Base-by-base conservation (phyloP, 2,888 invertebrate species). In the Callinectes sapidus region DNA sequence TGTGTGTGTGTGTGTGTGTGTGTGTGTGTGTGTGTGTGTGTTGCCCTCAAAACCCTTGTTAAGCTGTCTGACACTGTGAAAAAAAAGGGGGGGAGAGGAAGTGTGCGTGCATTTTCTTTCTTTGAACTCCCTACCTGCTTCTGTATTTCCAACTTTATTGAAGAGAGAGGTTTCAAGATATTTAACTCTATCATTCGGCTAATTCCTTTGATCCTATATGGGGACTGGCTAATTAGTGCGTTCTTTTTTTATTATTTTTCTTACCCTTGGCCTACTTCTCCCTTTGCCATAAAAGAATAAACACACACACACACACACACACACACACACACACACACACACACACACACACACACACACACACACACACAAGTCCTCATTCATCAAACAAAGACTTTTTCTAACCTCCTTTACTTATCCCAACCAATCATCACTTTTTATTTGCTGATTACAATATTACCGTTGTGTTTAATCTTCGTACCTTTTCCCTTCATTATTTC, bases 311-410 rank as follows among this genome's bases (percentile, higher is more conserved):
- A 81, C 81, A 81, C 81, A 81, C 81, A 85, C 85, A 85, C 85
- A 85, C 85, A 85, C 85, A 85, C 85, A 85, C 85, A 85, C 85
- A 85, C 85, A 85, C 85, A 85, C 85, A 85, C 85, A 85, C 85
- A 85, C 85, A 85, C 85, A 85, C 85, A 35, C 39, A 86, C 86
- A 86, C 86, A 86, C 39, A 86, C 86, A 86, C 39, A 86, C 86
- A 86, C 39, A 86, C 86, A 86, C 39, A 86, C 86, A 86, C 42
- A 16, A 35, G 10, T 8, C 18, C 39, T 13, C 23, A 28, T n/a
- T n/a, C 28, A 28, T 10, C 71, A 61, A 18, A 61, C 61, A 61
- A 16, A 39, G 39, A 39, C 39, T 5, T 39, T 39, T 5, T 5
- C 39, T 39, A 3, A 39, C 39, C 5, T 39, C 39, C 39, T 39